Conservation (phyloP, 2,888 invertebrate genomes). For the Seira musarum region DNA sequence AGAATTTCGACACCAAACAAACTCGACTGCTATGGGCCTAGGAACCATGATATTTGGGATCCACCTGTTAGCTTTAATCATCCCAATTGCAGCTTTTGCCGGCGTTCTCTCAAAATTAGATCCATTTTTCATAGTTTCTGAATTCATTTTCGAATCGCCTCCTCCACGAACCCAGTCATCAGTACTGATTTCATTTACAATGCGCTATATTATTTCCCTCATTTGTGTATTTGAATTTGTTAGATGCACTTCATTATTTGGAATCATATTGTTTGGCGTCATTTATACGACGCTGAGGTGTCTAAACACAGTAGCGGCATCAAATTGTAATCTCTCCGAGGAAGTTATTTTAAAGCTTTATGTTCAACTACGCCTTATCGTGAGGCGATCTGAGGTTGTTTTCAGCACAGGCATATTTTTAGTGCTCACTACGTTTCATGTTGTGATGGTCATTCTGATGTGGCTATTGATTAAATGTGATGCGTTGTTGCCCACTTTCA, state of each 20-base stretch:
- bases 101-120: constrained; percentile 18
- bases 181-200: neutral
- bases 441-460: too few relatives aligned
- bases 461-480: too few relatives aligned
- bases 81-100: neutral
- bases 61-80: neutral
- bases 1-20: too few relatives aligned
- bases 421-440: too few relatives aligned
- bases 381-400: too few relatives aligned
- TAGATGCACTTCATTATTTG: too few relatives aligned
- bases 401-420: too few relatives aligned
- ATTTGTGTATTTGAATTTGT: constrained; percentile 4
- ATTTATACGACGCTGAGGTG: too few relatives aligned
- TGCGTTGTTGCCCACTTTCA: too few relatives aligned
- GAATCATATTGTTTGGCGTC: too few relatives aligned
- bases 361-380: too few relatives aligned
- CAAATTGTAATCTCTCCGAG: neutral
- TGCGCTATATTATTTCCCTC: neutral
- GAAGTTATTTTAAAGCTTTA: too few relatives aligned
- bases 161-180: neutral
- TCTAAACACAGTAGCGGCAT: neutral
- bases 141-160: constrained; percentile 14
- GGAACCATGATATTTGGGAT: neutral
- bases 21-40: neutral
- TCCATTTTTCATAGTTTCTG: constrained; percentile 27